These are phyloP conservation scores for Ptilodon capucinus DNA, from an alignment of 2,888 invertebrate genomes.

Conservation along the genomic window DNA sequence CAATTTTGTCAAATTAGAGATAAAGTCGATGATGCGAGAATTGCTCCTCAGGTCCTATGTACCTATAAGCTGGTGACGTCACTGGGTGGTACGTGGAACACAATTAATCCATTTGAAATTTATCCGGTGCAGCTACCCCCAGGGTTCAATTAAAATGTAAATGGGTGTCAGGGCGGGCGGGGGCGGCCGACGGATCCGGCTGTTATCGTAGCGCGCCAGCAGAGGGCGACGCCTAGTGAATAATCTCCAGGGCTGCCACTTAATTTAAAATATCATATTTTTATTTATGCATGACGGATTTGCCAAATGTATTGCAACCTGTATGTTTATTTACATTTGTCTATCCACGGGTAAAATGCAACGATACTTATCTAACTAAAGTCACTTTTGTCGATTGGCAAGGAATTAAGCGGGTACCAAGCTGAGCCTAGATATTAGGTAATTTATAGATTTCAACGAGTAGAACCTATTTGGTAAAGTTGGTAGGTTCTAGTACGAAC, in stretches of 20 bases:
- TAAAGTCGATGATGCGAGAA: no score
- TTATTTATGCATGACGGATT: neutral
- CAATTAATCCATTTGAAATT: constrained; percentile 63
- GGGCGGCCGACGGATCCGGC: constrained; percentile 17
- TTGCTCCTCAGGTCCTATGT: no score
- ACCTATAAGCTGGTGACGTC: constrained; percentile 8
- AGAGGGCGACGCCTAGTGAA: constrained; percentile 13
- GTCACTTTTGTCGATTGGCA: no score
- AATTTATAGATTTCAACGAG: no score
- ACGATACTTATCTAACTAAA: no score
- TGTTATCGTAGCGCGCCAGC: constrained; percentile 32
- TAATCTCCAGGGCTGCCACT: constrained; percentile 2
- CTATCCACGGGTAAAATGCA: no score
- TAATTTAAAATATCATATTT: neutral
- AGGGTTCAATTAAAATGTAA: constrained; percentile 71
- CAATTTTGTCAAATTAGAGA: no score
- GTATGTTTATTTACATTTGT: constrained; percentile 1
- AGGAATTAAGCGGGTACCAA: no score
- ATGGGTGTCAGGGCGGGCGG: constrained; percentile 39
- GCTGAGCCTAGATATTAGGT: no score
- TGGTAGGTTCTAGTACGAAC: no score
- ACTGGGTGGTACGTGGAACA: constrained; percentile 37
- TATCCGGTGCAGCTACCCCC: constrained; percentile 61
- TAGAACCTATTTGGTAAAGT: no score
- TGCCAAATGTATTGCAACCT: no score